Conservation (phyloP, 2,888 invertebrate genomes). For the Caenorhabditis panamensis region DNA sequence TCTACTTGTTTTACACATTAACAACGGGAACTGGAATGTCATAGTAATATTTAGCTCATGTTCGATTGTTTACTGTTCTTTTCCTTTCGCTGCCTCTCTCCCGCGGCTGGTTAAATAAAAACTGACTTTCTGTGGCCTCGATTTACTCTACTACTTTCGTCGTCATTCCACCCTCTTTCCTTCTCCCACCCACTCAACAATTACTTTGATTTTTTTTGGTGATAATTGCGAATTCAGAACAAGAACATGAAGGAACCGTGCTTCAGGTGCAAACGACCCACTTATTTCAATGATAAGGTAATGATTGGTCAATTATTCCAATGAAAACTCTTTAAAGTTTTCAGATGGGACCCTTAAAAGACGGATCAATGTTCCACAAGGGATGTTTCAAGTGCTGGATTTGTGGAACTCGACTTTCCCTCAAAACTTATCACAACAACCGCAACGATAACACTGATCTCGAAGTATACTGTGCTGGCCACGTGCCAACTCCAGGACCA, state of each 20-base stretch:
- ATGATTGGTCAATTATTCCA: too few relatives aligned
- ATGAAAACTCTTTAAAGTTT: too few relatives aligned
- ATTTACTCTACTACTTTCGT: slow-evolving; percentile 27
- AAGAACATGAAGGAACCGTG: slow-evolving; percentile 80
- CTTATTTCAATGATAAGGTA: slow-evolving; percentile 81
- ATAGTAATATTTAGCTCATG: slow-evolving; percentile 37
- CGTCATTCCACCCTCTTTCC: too few relatives aligned
- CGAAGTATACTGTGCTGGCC: slow-evolving; percentile 81
- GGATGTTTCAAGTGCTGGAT: slow-evolving; percentile 82
- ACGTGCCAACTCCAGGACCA: slow-evolving; percentile 82
- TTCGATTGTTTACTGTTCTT: slow-evolving; percentile 52
- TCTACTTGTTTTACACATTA: slow-evolving; percentile 33
- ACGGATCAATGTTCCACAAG: slow-evolving; percentile 81
- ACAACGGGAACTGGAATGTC: slow-evolving; percentile 31
- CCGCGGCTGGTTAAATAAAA: slow-evolving; percentile 47
- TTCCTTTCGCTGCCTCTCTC: not conserved
- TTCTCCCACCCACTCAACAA: slow-evolving; percentile 31
- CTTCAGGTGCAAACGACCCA: slow-evolving; percentile 81
- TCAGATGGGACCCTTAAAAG: slow-evolving; percentile 81
- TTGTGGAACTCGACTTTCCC: slow-evolving; percentile 80
- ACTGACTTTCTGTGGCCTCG: slow-evolving; percentile 40
- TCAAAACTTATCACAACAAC: slow-evolving; percentile 82
- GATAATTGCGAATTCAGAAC: not conserved
- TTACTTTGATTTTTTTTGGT: slow-evolving; percentile 1
- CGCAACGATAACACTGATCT: slow-evolving; percentile 81